A percentile compares a stretch with the other conserved stretches of the same genome.
Conservation (phyloP, 2,797 vertebrate species). For the Anolis apletophallus region DNA sequence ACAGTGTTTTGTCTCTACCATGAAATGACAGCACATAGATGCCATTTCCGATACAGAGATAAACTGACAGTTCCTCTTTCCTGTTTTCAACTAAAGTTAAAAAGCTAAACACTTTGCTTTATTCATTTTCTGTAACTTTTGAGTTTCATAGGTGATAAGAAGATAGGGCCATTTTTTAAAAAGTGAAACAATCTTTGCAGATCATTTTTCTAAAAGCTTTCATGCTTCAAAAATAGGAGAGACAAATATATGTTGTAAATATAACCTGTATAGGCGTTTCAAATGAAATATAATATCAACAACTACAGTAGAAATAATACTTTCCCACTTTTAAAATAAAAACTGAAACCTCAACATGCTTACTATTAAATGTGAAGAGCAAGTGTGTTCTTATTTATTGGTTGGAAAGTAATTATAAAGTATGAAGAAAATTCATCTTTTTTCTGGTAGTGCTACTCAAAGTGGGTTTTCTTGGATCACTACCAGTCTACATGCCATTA, state of each 20-base stretch:
- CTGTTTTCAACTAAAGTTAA: slow-evolving; percentile 52
- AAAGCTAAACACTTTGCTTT: slow-evolving; percentile 24
- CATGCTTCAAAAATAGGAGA: not conserved
- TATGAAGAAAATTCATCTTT: too few species aligned
- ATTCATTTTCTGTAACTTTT: slow-evolving; percentile 25
- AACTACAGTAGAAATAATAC: too few species aligned
- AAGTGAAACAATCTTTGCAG: not conserved
- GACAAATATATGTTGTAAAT: not conserved
- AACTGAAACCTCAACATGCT: too few species aligned
- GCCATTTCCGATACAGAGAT: slow-evolving; percentile 52
- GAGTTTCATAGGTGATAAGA: not conserved
- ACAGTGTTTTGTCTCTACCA: not conserved
- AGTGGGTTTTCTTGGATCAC: too few species aligned
- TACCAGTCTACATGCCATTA: too few species aligned
- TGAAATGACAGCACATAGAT: slow-evolving; percentile 43
- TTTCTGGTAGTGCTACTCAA: too few species aligned
- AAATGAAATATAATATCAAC: not conserved
- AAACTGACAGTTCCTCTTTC: slow-evolving; percentile 47
- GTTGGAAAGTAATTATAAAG: too few species aligned
- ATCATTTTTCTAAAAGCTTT: not conserved
- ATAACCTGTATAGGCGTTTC: not conserved
- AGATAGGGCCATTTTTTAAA: not conserved
- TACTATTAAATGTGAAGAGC: too few species aligned
- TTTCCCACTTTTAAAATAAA: too few species aligned
- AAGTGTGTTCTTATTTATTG: too few species aligned